phyloP scores from a whole-genome alignment of 2,113 vertebrate genomes.

The Struthio camelus region DNA sequence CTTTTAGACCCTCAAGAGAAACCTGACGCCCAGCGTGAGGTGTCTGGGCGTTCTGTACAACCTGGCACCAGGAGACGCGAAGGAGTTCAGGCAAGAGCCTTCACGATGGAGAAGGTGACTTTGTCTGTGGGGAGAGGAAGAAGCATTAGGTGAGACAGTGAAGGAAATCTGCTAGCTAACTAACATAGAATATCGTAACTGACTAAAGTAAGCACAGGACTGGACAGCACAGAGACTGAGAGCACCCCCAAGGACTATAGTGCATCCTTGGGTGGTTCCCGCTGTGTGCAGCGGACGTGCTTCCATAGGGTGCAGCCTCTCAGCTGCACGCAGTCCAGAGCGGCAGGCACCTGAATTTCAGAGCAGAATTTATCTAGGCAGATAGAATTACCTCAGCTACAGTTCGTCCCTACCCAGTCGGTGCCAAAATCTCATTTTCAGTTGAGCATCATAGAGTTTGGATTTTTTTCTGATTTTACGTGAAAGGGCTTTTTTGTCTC shows the following conservation, averaged over 20 bases:
- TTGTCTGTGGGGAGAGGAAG: too few species aligned
- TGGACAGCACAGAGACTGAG: not conserved
- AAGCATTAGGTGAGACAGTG: not conserved
- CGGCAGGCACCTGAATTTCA: not conserved
- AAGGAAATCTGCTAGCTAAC: not conserved
- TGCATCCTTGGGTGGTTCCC: not conserved
- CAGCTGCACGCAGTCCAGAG: not conserved
- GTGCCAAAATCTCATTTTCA: not conserved
- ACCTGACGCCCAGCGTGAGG: rapidly evolving
- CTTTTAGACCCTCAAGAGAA: not conserved
- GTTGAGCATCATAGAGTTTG: not conserved
- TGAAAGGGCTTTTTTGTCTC: not conserved
- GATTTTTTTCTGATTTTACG: not conserved
- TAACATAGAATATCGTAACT: not conserved
- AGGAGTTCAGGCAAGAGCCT: not conserved
- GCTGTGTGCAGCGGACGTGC: rapidly evolving
- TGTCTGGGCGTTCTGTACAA: not conserved
- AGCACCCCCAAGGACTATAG: not conserved
- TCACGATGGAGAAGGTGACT: not conserved
- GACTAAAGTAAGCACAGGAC: not conserved
- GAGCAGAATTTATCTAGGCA: not conserved
- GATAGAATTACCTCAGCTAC: not conserved
- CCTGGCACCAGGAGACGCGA: not conserved
- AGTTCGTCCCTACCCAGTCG: not conserved
- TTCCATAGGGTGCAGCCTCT: not conserved